Evolutionary conservation across 1,140 invertebrate species (phyloP), one percentile per base, ranked within the genome.

Genomic region (Ephestia elutella): DNA sequence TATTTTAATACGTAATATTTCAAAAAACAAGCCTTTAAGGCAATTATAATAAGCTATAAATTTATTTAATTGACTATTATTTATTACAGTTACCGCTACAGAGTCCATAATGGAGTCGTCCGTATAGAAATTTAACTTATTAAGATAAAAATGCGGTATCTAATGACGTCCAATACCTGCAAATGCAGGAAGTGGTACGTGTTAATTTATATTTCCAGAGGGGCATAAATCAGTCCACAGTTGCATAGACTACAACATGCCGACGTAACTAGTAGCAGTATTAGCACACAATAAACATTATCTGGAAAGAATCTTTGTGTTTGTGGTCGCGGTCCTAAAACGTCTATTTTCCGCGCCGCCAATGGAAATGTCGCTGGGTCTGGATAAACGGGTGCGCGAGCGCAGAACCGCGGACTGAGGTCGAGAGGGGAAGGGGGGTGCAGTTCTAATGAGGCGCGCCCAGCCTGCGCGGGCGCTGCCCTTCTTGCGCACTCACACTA

Each of bases 261-360:
- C 20, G 38, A 3, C 57, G 32, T 70, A 68, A 69, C 69, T 69
- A 65, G 65, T 71, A 63, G 57, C 55, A 62, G 70, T 75, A 86
- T 86, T 81, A 81, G 71, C 82, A 86, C 80, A 86, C 82, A 84
- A 83, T 82, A 79, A 86, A 77, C 62, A 71, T 73, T 77, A 79
- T 78, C 73, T 68, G 49, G 54, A 65, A 73, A 66, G 70, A 75
- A 76, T 83, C 66, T 75, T 56, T 38, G 54, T 60, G 66, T 64
- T 62, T 59, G 61, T 55, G 62, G 65, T 57, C 63, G 66, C 48
- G 76, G 67, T 79, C 75, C 71, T 77, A 76, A 78, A 82, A 78
- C 66, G 73, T 79, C 70, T 80, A 80, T 79, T 82, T 81, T 74
- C 71, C 68, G 66, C 65, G 66, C 60, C 62, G 54, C 72, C 70